phyloP scores from a whole-genome alignment of 2,888 invertebrate species.

The Lepeophtheirus nordmannii region DNA sequence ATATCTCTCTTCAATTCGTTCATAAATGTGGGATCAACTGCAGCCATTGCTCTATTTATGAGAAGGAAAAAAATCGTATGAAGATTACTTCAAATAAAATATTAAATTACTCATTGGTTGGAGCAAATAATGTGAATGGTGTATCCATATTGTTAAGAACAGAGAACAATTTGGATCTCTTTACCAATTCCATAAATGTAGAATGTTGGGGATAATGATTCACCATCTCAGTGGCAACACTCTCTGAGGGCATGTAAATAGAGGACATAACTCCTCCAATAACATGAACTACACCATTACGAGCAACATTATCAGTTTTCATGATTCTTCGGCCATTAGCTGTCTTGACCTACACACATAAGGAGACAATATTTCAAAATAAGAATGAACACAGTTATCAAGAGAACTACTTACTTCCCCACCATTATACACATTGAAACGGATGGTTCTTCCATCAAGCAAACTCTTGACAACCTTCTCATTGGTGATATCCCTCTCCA shows the following conservation, averaged over 20 bases:
- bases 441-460: conserved; percentile 1
- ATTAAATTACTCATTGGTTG: conserved; percentile 14
- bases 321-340: conserved; percentile 15
- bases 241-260: conserved; percentile 4
- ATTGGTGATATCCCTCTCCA: neutral
- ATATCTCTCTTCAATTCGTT: conserved; percentile 15
- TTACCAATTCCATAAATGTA: conserved; percentile 1
- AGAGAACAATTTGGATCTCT: neutral
- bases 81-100: neutral
- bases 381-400: neutral
- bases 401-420: neutral
- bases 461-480: conserved; percentile 11
- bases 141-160: neutral
- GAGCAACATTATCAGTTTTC: conserved; percentile 5
- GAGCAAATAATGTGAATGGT: conserved; percentile 21
- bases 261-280: conserved; percentile 15
- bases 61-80: too few relatives aligned
- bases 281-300: conserved; percentile 15
- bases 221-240: conserved; percentile 11
- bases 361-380: neutral
- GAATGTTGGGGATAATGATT: conserved; percentile 15
- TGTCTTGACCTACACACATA: neutral
- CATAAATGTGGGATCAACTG: conserved; percentile 9
- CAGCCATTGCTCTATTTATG: neutral
- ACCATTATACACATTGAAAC: conserved; percentile 4